Percentiles rank a stretch among this genome's conserved stretches.
Conservation (phyloP, 2,888 invertebrate genomes). For the Himalopsyche anomala region DNA sequence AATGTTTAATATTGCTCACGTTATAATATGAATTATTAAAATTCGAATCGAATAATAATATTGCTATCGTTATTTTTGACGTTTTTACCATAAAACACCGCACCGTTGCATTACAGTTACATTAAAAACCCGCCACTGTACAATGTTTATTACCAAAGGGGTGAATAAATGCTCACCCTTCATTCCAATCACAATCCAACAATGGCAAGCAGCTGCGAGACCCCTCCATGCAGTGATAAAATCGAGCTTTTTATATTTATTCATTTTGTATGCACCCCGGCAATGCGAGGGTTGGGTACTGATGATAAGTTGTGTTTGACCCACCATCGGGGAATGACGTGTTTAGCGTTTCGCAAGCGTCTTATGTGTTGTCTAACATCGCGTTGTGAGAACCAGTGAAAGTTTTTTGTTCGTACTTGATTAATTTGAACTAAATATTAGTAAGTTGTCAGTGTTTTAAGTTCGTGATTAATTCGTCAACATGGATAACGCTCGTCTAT, state of each 20-base stretch:
- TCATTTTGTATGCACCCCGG: slow-evolving; percentile 22
- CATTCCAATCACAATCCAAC: slow-evolving; percentile 31
- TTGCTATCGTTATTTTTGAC: no score
- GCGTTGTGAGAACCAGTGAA: slow-evolving; percentile 5
- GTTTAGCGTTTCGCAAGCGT: slow-evolving; percentile 29
- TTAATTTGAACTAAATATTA: not conserved
- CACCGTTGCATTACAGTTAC: not conserved
- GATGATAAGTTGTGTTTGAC: slow-evolving; percentile 22
- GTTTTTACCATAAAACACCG: not conserved
- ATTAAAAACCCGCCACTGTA: slow-evolving; percentile 5
- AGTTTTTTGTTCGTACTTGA: not conserved
- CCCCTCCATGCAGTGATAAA: slow-evolving; percentile 28
- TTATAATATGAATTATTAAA: no score
- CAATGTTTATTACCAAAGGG: slow-evolving; percentile 34
- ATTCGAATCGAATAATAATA: no score
- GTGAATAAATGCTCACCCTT: slow-evolving; percentile 31
- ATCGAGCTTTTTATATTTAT: slow-evolving; percentile 34
- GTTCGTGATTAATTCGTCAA: not conserved
- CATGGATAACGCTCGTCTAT: slow-evolving; percentile 23
- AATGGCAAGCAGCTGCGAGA: slow-evolving; percentile 27
- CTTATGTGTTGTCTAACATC: not conserved
- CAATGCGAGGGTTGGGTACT: slow-evolving; percentile 2
- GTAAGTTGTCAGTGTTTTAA: not conserved
- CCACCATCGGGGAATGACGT: slow-evolving; percentile 20
- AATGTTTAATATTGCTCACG: no score